Percentiles rank a stretch among this genome's conserved stretches.
These are phyloP conservation scores for Tragelaphus strepsiceros DNA, from an alignment of 2,113 vertebrate species.

Conservation along the genomic window DNA sequence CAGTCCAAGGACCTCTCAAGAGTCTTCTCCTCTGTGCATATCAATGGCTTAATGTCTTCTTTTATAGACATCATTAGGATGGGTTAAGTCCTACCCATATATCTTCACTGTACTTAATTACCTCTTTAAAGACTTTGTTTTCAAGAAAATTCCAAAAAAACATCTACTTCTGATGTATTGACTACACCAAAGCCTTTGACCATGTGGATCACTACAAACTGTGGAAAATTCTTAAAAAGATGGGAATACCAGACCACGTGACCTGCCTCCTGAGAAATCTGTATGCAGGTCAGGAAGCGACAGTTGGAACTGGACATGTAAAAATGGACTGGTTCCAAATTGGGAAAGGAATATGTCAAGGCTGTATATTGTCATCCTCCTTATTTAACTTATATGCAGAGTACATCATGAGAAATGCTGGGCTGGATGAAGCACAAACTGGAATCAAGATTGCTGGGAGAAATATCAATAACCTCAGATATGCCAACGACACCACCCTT, in stretches of 20 bases:
- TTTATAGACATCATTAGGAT: no score
- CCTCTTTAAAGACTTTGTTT: not conserved
- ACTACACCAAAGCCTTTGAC: not conserved
- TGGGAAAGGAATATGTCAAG: not conserved
- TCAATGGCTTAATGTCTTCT: not conserved
- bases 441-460: not conserved
- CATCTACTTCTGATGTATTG: not conserved
- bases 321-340: not conserved
- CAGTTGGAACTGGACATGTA: not conserved
- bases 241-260: not conserved
- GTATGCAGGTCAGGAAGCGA: not conserved
- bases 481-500: not conserved
- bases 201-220: not conserved
- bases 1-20: not conserved
- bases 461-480: not conserved
- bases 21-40: not conserved
- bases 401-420: not conserved
- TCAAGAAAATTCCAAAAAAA: not conserved
- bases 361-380: not conserved
- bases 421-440: not conserved
- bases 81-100: not conserved
- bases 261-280: not conserved
- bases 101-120: not conserved
- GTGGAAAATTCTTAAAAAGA: not conserved
- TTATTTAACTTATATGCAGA: not conserved